These are phyloP conservation scores for Ommatoiulus sabulosus DNA, from an alignment of 2,888 invertebrate genomes.

Conservation along the genomic window DNA sequence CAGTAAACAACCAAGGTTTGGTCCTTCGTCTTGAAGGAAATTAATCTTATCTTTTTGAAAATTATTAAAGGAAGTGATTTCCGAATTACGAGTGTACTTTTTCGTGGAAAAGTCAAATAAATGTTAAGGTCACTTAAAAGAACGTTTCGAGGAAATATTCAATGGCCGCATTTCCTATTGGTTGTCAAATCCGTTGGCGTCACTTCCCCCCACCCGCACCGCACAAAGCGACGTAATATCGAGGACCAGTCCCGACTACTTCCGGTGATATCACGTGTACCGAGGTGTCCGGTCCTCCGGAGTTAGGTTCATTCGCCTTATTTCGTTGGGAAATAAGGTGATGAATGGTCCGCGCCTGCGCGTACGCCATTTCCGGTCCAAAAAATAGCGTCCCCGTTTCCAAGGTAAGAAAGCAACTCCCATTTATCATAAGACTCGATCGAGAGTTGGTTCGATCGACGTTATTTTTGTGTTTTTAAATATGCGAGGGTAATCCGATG, in stretches of 20 bases:
- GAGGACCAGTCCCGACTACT: neutral
- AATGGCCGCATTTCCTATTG: constrained; percentile 12
- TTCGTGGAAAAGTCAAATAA: neutral
- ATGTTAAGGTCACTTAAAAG: neutral
- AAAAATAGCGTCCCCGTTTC: constrained; percentile 7
- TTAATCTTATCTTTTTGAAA: no score
- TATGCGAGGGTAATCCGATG: no score
- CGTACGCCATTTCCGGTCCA: neutral
- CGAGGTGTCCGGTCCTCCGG: neutral
- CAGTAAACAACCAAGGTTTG: no score
- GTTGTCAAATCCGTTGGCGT: constrained; percentile 2
- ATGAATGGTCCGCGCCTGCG: constrained; percentile 38
- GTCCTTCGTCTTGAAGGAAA: no score
- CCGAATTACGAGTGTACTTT: neutral
- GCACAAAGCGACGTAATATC: neutral
- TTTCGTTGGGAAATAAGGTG: constrained; percentile 25
- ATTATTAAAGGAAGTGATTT: neutral
- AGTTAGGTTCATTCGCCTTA: neutral
- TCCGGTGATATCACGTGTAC: neutral
- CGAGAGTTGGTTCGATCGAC: neutral
- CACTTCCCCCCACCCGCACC: neutral
- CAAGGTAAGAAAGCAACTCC: constrained; percentile 37
- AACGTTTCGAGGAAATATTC: neutral
- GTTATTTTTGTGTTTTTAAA: no score
- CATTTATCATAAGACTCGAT: neutral